Conservation (phyloP, 2,113 vertebrate species). For the Pycnonotus jocosus region DNA sequence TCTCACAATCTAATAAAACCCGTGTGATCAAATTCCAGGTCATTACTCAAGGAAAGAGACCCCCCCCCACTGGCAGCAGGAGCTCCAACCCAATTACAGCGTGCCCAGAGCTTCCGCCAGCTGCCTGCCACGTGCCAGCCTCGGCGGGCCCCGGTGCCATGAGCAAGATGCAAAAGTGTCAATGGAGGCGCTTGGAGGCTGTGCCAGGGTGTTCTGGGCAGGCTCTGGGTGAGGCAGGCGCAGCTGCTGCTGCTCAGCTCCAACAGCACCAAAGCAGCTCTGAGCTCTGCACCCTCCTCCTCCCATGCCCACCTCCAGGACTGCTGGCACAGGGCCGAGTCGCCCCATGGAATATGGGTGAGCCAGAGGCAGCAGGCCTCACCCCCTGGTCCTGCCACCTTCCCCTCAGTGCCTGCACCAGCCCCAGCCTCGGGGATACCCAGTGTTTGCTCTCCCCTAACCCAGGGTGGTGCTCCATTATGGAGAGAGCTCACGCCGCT, state of each 20-base stretch:
- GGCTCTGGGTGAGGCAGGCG: neutral
- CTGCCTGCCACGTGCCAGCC: neutral
- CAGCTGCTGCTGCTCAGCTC: neutral
- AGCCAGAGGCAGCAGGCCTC: neutral
- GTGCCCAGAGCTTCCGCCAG: neutral
- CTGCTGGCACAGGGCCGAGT: fast-evolving
- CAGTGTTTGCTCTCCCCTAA: neutral
- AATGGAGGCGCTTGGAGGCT: neutral
- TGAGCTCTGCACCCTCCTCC: neutral
- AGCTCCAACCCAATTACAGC: slow-evolving; percentile 43
- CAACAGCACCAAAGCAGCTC: neutral
- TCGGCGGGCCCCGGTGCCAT: neutral
- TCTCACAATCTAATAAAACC: slow-evolving; percentile 24
- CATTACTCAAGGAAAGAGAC: slow-evolving; percentile 53
- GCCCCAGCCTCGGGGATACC: neutral
- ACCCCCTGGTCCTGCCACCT: fast-evolving
- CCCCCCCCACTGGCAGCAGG: neutral
- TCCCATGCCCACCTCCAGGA: neutral
- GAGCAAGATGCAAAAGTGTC: slow-evolving; percentile 11
- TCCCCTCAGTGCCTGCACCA: neutral
- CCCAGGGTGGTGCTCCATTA: slow-evolving; percentile 25
- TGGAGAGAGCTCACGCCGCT: neutral
- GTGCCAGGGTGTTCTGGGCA: neutral
- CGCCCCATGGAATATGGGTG: fast-evolving
- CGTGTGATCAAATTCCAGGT: slow-evolving; percentile 45